Base-by-base conservation (phyloP, 1,140 invertebrate species). In the Zelostemma sp. region DNA sequence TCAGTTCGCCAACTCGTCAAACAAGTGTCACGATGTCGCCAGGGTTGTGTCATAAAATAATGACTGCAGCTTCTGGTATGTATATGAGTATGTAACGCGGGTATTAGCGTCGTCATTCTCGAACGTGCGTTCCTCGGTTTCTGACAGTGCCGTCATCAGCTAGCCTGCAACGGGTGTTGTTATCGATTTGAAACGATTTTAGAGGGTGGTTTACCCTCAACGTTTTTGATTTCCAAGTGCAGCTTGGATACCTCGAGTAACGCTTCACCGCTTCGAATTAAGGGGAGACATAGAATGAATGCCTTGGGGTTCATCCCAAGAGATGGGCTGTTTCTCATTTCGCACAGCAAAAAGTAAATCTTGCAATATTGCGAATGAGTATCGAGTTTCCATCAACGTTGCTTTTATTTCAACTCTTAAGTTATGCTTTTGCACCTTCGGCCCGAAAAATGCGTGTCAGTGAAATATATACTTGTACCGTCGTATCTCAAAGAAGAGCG, bases 151-250 rank as follows among this genome's bases (percentile, higher is more conserved):
- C 48, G 31, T 50, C 46, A 53, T 57, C 35, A 41, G 46, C 41
- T n/a, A n/a, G n/a, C n/a, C 61, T 33, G 56, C 64, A 59, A 65
- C 47, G 66, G 55, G 40, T 53, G 21, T 73, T 55, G 68, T 76
- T 81, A 82, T 83, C 78, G 81, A 83, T 83, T 81, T 73, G 76
- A 80, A 81, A 80, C 72, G 78, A 83, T 83, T 83, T 83, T 73
- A 71, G 74, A 77, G 77, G 79, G 80, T 76, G 75, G 79, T 80
- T 79, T 75, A 74, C 77, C 79, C 77, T 76, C 72, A 73, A 72
- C 76, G 73, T 80, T 82, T 81, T 82, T 82, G 79, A 82, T 80
- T 83, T 70, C 68, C 56, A 74, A 68, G 66, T 76, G 69, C 66
- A 78, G 78, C 76, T 78, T 80, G 76, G 75, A 80, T 80, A 77